phyloP scores from a whole-genome alignment of 2,113 vertebrate genomes.

The Raja brachyura region DNA sequence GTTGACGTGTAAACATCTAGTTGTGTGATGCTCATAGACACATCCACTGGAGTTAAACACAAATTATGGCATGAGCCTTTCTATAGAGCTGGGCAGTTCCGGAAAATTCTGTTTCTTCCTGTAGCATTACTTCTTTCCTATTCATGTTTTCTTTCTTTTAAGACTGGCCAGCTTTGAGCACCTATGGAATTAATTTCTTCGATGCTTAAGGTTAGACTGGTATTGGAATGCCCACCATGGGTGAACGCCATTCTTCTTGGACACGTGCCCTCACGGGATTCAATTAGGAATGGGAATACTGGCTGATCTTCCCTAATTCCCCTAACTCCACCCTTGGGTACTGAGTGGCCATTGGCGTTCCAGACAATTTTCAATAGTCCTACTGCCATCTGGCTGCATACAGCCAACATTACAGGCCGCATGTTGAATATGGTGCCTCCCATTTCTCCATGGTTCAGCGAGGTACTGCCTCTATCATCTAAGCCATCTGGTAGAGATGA shows the following conservation, averaged over 20 bases:
- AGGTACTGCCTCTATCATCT: not conserved
- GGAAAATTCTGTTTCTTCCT: not conserved
- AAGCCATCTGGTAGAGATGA: not conserved
- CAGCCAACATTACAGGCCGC: conserved; percentile 11
- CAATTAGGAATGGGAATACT: not conserved
- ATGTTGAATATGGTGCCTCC: not conserved
- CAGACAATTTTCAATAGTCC: not conserved
- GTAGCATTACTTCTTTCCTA: not conserved
- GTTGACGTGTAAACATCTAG: not conserved
- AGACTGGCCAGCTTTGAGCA: not conserved
- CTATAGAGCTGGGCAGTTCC: not conserved
- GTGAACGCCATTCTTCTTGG: not conserved
- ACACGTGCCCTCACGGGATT: not conserved
- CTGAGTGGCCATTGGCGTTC: not conserved
- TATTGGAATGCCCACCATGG: not conserved
- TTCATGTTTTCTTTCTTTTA: not conserved
- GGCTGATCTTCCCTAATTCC: not conserved
- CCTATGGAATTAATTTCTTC: not conserved
- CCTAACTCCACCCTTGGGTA: not conserved
- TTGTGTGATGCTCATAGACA: not conserved
- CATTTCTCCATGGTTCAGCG: not conserved
- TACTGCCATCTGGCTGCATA: conserved; percentile 24
- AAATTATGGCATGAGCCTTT: not conserved
- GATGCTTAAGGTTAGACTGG: not conserved
- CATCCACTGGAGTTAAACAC: not conserved